Conservation (phyloP, 2,113 vertebrate genomes). For the Sceloporus undulatus region DNA sequence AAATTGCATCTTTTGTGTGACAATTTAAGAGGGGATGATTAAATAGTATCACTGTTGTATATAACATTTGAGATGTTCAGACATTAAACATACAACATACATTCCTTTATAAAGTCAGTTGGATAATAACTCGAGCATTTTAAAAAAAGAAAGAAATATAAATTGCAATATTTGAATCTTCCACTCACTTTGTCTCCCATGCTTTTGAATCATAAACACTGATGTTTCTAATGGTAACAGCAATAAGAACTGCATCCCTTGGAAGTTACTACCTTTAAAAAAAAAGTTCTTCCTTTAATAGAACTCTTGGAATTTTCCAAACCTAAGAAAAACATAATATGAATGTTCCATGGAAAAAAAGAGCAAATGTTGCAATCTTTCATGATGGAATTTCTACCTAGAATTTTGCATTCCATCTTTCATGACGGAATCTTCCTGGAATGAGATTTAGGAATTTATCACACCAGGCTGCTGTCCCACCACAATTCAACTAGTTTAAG, state of each 20-base stretch:
- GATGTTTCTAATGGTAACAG: not conserved
- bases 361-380: not conserved
- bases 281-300: not conserved
- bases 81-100: not conserved
- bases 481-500: no score
- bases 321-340: not conserved
- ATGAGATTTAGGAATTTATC: no score
- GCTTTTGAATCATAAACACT: no score
- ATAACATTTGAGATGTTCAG: not conserved
- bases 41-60: not conserved
- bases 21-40: not conserved
- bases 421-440: no score
- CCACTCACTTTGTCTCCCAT: not conserved
- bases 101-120: not conserved
- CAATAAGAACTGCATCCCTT: not conserved
- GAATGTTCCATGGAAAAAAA: not conserved
- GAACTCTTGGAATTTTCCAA: not conserved
- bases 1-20: not conserved
- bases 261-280: not conserved
- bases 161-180: not conserved
- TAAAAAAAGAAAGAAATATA: not conserved
- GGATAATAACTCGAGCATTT: not conserved
- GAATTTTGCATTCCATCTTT: no score
- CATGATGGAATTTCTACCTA: no score
- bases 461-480: no score